A percentile compares a stretch with the other conserved stretches of the same genome.
phyloP scores from a whole-genome alignment of 2,113 vertebrate species.

The Toxotes jaculatrix region DNA sequence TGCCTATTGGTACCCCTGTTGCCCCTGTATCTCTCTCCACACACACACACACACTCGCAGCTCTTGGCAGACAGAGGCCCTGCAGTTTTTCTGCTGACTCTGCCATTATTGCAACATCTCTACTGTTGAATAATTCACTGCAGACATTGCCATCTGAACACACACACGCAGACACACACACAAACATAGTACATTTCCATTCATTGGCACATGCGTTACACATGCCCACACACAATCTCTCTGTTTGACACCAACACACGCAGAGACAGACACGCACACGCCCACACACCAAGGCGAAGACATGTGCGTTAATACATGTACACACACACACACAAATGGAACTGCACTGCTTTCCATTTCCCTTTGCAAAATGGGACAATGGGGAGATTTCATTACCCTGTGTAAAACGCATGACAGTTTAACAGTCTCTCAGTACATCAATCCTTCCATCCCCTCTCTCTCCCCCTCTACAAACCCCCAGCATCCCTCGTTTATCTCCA shows the following conservation, averaged over 20 bases:
- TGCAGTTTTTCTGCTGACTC: conserved; percentile 79
- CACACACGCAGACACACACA: conserved; percentile 28
- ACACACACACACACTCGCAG: conserved; percentile 1
- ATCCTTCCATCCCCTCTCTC: conserved; percentile 39
- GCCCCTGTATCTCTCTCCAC: not conserved
- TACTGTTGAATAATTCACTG: conserved; percentile 77
- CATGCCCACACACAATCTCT: conserved; percentile 33
- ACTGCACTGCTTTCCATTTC: conserved; percentile 16
- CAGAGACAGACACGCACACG: not conserved
- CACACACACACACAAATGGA: conserved; percentile 2
- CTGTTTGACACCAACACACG: conserved; percentile 19
- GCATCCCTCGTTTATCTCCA: conserved; percentile 61
- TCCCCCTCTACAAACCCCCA: not conserved
- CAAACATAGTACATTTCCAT: conserved; percentile 39
- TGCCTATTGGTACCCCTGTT: conserved; percentile 8
- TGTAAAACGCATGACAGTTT: conserved; percentile 66
- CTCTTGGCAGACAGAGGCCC: conserved; percentile 52
- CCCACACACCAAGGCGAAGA: not conserved
- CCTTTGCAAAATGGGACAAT: conserved; percentile 46
- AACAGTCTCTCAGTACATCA: conserved; percentile 69
- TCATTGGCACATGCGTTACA: conserved; percentile 48
- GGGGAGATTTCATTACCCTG: conserved; percentile 66
- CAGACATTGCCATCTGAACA: conserved; percentile 45
- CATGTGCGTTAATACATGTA: conserved; percentile 2
- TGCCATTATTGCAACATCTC: conserved; percentile 70